Evolutionary conservation across 2,888 invertebrate genomes (phyloP).

Genomic region (Drosophila mayaguana): DNA sequence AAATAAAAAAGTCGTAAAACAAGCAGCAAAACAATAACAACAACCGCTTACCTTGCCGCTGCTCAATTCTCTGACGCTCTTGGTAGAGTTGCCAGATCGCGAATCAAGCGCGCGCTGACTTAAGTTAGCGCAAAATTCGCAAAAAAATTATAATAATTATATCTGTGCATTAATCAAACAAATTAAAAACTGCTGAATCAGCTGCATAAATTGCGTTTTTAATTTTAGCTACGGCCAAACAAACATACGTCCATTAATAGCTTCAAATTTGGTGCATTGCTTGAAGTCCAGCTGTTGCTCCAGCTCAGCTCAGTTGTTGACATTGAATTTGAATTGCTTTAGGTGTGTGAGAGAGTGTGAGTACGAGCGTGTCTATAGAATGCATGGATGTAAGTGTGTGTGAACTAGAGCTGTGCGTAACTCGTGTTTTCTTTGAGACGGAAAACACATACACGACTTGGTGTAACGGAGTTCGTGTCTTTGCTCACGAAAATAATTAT

Average conservation of each 20-base stretch:
- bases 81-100: conserved; percentile 48
- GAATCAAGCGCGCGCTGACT: neutral
- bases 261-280: conserved; percentile 47
- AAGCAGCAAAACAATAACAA: conserved; percentile 12
- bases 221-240: conserved; percentile 10
- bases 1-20: conserved; percentile 13
- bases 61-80: conserved; percentile 30
- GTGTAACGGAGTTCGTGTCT: neutral
- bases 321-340: conserved; percentile 57
- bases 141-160: conserved; percentile 14
- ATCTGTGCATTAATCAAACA: conserved; percentile 31
- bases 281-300: conserved; percentile 20
- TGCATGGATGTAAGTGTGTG: conserved; percentile 7
- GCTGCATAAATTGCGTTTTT: conserved; percentile 37
- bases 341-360: conserved; percentile 7
- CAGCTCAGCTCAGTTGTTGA: conserved; percentile 44
- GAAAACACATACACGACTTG: neutral
- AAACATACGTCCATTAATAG: conserved; percentile 23
- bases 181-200: conserved; percentile 40
- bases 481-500: neutral
- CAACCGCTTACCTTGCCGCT: conserved; percentile 46
- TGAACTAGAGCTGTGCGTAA: neutral
- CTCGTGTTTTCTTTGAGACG: neutral
- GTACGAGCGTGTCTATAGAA: conserved; percentile 22
- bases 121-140: conserved; percentile 11